Percentiles rank a stretch among this genome's conserved stretches.
These are phyloP conservation scores for Pachymerium ferrugineum DNA, from an alignment of 2,888 invertebrate species.

Conservation along the genomic window DNA sequence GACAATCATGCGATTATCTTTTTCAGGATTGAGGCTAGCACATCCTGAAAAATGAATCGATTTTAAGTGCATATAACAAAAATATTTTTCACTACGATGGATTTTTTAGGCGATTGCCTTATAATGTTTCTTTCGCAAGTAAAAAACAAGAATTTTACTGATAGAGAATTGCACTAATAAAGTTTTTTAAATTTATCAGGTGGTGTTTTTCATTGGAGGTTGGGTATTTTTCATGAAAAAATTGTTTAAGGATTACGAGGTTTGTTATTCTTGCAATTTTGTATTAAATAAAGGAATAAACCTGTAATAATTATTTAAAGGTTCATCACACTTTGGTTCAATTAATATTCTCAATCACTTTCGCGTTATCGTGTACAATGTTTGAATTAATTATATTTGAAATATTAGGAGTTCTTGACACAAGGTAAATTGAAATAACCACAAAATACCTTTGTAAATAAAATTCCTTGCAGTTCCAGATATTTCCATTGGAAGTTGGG, in stretches of 20 bases:
- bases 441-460: constrained; percentile 27
- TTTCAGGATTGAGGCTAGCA: not conserved
- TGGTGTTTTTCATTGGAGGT: constrained; percentile 89
- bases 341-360: constrained; percentile 90
- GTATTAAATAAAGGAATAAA: constrained; percentile 1
- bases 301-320: constrained; percentile 40
- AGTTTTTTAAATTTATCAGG: constrained; percentile 61
- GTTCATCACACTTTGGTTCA: constrained; percentile 91
- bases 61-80: not conserved
- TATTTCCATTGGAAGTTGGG: constrained; percentile 94
- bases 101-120: constrained; percentile 73
- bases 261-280: constrained; percentile 38
- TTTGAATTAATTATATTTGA: constrained; percentile 99
- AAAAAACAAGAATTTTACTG: constrained; percentile 35
- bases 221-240: constrained; percentile 98
- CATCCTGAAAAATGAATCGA: not conserved
- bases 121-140: constrained; percentile 78
- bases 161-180: constrained; percentile 35
- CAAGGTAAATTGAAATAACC: constrained; percentile 60
- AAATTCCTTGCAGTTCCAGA: constrained; percentile 64
- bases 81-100: constrained; percentile 56
- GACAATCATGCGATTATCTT: not conserved
- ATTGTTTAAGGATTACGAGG: constrained; percentile 92
- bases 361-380: constrained; percentile 96
- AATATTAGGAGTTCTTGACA: constrained; percentile 86